Evolutionary conservation across 1,140 invertebrate species (phyloP).

Genomic region (Marisa cornuarietis): DNA sequence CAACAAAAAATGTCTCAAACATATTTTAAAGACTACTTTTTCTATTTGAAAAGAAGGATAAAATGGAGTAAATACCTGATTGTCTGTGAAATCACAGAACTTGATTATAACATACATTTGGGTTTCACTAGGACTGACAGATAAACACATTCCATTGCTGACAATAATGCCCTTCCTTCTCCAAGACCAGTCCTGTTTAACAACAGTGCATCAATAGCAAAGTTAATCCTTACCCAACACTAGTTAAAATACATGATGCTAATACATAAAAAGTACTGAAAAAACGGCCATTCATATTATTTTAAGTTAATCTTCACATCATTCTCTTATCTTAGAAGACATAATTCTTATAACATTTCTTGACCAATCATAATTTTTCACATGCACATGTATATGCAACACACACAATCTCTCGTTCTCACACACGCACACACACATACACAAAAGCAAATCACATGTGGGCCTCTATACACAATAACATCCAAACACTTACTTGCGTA

Average conservation of each 20-base stretch:
- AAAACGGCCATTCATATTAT: not conserved
- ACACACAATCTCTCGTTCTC: not conserved
- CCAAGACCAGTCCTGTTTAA: conserved; percentile 53
- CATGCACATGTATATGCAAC: too few relatives aligned
- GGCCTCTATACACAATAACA: not conserved
- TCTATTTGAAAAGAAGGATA: not conserved
- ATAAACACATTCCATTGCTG: conserved; percentile 50
- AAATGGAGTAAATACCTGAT: conserved; percentile 31
- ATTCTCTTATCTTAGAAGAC: not conserved
- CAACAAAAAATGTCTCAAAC: not conserved
- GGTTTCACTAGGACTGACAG: conserved; percentile 37
- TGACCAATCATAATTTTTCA: not conserved
- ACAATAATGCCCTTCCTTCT: conserved; percentile 46
- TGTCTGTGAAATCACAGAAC: conserved; percentile 38
- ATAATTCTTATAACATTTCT: not conserved
- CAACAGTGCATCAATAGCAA: not conserved
- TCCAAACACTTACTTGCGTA: not conserved
- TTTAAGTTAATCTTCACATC: not conserved
- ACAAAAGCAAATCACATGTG: not conserved
- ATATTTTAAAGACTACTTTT: not conserved
- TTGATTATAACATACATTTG: conserved; percentile 43
- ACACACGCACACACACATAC: conserved; percentile 4
- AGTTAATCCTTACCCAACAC: not conserved
- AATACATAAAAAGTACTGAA: not conserved
- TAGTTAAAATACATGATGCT: not conserved